Conservation (phyloP, 2,113 vertebrate species). For the Neotoma lepida region DNA sequence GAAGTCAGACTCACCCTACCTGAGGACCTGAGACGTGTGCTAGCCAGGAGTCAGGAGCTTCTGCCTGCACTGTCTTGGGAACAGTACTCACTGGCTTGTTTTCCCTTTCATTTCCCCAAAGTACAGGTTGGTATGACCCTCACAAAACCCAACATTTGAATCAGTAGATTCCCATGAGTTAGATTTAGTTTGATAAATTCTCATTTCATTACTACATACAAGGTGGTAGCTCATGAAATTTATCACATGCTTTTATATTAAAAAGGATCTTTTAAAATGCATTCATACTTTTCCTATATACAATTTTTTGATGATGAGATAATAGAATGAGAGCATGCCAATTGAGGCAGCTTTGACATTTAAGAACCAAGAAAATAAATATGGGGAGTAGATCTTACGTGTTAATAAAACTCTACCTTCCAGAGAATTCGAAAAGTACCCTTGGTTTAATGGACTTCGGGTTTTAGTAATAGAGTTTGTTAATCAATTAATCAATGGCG, state of each 20-base stretch:
- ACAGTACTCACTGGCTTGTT: background rate
- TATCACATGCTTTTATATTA: slow-evolving; percentile 4
- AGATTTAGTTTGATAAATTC: background rate
- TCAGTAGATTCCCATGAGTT: background rate
- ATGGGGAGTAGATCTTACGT: background rate
- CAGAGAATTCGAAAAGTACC: background rate
- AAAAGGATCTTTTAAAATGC: slow-evolving; percentile 3
- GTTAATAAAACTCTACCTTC: background rate
- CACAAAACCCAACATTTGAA: background rate
- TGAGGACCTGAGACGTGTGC: background rate
- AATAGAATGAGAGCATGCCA: background rate
- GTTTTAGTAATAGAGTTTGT: background rate
- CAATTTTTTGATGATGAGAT: background rate
- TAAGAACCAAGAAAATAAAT: slow-evolving; percentile 26
- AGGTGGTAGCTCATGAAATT: background rate
- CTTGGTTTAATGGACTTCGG: background rate
- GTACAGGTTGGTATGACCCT: background rate
- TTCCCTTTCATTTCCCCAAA: background rate
- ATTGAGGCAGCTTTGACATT: slow-evolving; percentile 39
- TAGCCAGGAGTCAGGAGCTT: background rate
- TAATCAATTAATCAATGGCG: background rate
- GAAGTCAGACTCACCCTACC: background rate
- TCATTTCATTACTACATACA: background rate
- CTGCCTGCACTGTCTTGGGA: background rate
- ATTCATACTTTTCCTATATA: background rate